A percentile compares a stretch with the other conserved stretches of the same genome.
Conservation (phyloP, 2,113 vertebrate species). For the Dicaeum eximium region DNA sequence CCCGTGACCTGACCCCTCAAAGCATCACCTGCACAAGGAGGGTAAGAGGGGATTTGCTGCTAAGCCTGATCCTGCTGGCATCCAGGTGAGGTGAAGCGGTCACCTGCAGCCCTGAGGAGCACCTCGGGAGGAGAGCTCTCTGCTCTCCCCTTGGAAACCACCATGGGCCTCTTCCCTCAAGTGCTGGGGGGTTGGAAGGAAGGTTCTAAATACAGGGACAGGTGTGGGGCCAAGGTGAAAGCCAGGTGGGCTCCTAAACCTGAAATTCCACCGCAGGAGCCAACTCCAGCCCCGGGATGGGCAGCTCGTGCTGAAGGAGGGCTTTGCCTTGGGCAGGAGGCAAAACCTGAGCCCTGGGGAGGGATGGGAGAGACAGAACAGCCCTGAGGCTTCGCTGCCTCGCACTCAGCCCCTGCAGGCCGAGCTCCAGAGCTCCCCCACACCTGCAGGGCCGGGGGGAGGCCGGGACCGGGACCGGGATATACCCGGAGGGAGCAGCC, state of each 20-base stretch:
- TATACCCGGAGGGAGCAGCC: not conserved
- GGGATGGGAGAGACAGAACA: fast-evolving
- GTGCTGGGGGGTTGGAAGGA: not conserved
- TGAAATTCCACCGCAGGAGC: not conserved
- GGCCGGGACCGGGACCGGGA: fast-evolving
- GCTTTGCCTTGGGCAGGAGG: not conserved
- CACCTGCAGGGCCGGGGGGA: not conserved
- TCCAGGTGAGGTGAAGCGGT: not conserved
- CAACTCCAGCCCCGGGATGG: fast-evolving
- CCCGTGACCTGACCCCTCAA: not conserved
- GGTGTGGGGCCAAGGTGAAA: not conserved
- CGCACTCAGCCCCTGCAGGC: fast-evolving
- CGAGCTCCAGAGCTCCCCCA: too few relatives aligned
- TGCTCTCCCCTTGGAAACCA: not conserved
- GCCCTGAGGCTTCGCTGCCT: not conserved
- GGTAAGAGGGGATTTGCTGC: not conserved
- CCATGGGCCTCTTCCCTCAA: fast-evolving
- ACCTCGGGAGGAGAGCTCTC: not conserved
- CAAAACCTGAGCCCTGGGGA: not conserved
- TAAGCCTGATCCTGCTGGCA: not conserved
- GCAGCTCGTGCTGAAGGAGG: not conserved
- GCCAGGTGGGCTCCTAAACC: not conserved
- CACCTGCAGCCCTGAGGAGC: not conserved
- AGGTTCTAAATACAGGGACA: fast-evolving
- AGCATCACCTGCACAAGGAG: not conserved